Conservation (phyloP, 2,888 invertebrate species). For the Poecilobothrus nobilitatus region DNA sequence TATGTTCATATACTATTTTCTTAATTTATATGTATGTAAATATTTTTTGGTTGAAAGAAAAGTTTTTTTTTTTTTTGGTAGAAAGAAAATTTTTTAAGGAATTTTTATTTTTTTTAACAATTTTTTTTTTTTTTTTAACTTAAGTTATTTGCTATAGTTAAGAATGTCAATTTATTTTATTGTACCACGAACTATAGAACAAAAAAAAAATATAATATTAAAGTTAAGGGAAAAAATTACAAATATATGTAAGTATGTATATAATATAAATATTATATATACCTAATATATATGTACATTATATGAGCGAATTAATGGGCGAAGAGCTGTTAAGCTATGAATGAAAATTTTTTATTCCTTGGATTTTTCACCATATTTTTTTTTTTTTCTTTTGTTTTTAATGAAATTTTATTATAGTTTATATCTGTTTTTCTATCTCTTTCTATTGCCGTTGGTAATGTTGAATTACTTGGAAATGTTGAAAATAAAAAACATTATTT, state of each 20-base stretch:
- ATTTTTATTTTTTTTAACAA: neutral
- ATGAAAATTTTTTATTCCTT: neutral
- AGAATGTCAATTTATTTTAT: conserved; percentile 6
- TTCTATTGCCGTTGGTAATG: no score
- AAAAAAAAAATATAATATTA: neutral
- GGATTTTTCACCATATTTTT: neutral
- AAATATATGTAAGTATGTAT: neutral
- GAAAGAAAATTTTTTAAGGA: no score
- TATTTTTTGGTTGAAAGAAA: no score
- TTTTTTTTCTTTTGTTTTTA: neutral
- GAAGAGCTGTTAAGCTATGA: conserved; percentile 4
- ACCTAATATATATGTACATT: neutral
- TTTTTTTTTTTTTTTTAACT: neutral
- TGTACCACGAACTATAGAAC: neutral
- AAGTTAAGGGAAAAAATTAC: neutral
- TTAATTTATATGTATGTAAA: no score
- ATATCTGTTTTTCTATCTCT: neutral
- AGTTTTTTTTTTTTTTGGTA: no score
- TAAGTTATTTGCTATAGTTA: neutral
- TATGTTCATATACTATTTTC: no score
- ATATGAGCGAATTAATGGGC: neutral
- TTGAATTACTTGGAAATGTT: no score
- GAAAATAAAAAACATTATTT: no score
- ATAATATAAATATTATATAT: no score
- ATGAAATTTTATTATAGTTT: conserved; percentile 4